These are phyloP conservation scores for Teleiodes luculella DNA, from an alignment of 2,888 invertebrate species.

Conservation along the genomic window DNA sequence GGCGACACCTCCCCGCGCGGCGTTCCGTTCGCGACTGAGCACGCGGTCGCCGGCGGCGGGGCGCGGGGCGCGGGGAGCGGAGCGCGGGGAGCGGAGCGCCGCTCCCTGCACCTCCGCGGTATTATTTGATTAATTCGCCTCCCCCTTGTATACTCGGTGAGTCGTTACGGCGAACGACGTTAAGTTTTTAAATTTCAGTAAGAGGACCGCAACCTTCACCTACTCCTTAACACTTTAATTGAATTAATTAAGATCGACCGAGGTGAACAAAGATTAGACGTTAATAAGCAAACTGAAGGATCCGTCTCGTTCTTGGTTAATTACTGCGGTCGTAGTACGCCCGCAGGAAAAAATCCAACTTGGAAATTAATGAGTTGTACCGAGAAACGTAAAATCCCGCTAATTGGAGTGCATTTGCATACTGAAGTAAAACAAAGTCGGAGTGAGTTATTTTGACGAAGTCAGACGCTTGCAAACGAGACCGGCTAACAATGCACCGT, in stretches of 20 bases:
- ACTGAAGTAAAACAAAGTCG: slow-evolving; percentile 64
- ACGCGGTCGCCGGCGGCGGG: slow-evolving; percentile 60
- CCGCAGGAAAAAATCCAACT: slow-evolving; percentile 60
- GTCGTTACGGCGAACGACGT: slow-evolving; percentile 73
- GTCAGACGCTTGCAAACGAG: slow-evolving; percentile 49
- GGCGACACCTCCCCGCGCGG: slow-evolving; percentile 69
- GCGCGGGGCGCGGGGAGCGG: slow-evolving; percentile 41
- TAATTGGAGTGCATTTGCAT: slow-evolving; percentile 76
- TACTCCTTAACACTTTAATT: slow-evolving; percentile 72
- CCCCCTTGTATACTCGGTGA: slow-evolving; percentile 76
- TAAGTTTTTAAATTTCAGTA: slow-evolving; percentile 76
- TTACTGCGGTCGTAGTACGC: slow-evolving; percentile 55
- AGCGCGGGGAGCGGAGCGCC: slow-evolving; percentile 32
- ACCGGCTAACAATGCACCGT: slow-evolving; percentile 18
- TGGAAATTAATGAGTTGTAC: slow-evolving; percentile 69
- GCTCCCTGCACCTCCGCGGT: slow-evolving; percentile 62
- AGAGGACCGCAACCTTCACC: slow-evolving; percentile 75
- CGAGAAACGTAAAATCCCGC: slow-evolving; percentile 64
- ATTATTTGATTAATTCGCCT: slow-evolving; percentile 80
- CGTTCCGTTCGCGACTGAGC: slow-evolving; percentile 74
- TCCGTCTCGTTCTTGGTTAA: slow-evolving; percentile 66
- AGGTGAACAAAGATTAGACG: slow-evolving; percentile 69
- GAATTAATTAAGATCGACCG: slow-evolving; percentile 71
- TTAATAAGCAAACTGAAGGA: slow-evolving; percentile 72
- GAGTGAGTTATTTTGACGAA: slow-evolving; percentile 67